Conservation (phyloP, 2,113 vertebrate genomes). For the Takifugu bimaculatus region DNA sequence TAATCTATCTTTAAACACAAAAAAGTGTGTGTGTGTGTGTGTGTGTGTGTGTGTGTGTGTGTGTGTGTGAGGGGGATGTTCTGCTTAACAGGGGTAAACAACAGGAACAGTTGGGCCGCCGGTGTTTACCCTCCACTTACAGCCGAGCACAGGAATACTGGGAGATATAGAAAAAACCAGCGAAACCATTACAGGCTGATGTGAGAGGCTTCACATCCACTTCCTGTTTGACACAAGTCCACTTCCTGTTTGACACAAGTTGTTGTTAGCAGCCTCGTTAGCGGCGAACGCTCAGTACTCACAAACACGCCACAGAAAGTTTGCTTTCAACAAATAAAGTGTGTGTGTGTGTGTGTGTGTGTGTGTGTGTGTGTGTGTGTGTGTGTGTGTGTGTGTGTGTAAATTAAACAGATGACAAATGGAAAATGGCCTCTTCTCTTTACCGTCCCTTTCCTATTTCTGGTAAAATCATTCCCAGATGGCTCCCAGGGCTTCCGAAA, state of each 20-base stretch:
- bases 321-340: neutral
- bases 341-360: neutral
- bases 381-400: neutral
- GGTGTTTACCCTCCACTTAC: constrained; percentile 34
- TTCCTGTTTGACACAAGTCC: constrained; percentile 1
- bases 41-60: too few species aligned
- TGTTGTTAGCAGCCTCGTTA: too few species aligned
- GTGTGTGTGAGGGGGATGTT: too few species aligned
- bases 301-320: too few species aligned
- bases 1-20: too few species aligned
- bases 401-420: constrained; percentile 8
- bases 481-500: constrained; percentile 19
- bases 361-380: constrained; percentile 19
- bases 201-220: neutral
- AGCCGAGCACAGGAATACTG: neutral
- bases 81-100: too few species aligned
- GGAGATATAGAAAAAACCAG: neutral
- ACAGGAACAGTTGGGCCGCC: too few species aligned
- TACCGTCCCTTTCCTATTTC: neutral
- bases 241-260: too few species aligned
- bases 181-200: too few species aligned
- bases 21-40: too few species aligned
- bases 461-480: constrained; percentile 6
- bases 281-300: too few species aligned
- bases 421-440: constrained; percentile 4